A percentile compares a stretch with the other conserved stretches of the same genome.
Conservation (phyloP, 2,888 invertebrate species). For the Athalia circularis region DNA sequence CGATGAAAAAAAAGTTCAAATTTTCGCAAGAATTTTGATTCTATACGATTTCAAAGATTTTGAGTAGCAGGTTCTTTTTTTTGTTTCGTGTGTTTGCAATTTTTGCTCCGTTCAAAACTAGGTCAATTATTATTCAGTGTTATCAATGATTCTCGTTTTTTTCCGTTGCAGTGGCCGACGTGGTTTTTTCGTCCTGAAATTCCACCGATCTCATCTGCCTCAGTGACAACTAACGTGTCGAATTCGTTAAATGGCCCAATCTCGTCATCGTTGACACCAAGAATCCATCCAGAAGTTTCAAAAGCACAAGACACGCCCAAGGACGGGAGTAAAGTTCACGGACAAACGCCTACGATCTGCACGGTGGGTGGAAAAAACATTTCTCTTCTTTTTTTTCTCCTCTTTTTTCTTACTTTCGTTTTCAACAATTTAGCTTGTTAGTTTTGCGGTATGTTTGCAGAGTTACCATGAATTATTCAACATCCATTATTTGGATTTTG, state of each 20-base stretch:
- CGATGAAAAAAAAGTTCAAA: too few species aligned
- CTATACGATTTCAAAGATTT: too few species aligned
- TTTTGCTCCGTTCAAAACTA: conserved; percentile 36
- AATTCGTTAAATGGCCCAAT: conserved; percentile 49
- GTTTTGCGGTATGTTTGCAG: too few species aligned
- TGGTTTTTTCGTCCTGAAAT: conserved; percentile 69
- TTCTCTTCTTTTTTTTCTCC: not conserved
- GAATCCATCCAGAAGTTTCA: conserved; percentile 57
- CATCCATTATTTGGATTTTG: too few species aligned
- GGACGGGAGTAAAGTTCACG: conserved; percentile 65
- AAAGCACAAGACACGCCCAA: conserved; percentile 58
- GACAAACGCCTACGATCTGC: conserved; percentile 70
- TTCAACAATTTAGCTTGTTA: too few species aligned
- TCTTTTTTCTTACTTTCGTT: too few species aligned
- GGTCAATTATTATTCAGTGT: not conserved
- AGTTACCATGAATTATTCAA: too few species aligned
- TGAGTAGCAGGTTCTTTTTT: not conserved
- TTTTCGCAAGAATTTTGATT: too few species aligned
- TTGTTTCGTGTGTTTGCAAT: conserved; percentile 14
- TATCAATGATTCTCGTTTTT: not conserved
- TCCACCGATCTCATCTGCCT: conserved; percentile 57
- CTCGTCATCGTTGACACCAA: conserved; percentile 52
- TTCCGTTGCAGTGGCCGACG: conserved; percentile 65
- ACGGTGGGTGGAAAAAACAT: conserved; percentile 62
- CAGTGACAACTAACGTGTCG: conserved; percentile 55